These are phyloP conservation scores for Autographa gamma DNA, from an alignment of 2,888 invertebrate species.

Conservation along the genomic window DNA sequence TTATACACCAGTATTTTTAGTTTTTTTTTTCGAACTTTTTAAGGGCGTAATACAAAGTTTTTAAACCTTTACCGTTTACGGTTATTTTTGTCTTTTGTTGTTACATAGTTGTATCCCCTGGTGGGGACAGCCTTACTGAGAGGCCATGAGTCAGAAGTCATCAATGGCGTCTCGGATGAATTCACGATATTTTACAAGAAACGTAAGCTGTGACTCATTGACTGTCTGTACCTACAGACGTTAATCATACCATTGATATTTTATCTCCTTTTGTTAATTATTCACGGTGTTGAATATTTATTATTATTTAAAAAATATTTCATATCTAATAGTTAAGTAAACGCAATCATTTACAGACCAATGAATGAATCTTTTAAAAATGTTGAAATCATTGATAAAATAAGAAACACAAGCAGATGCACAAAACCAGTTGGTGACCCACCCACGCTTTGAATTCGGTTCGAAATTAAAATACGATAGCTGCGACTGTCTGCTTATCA, in stretches of 20 bases:
- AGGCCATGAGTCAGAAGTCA: slow-evolving; percentile 57
- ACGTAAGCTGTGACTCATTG: slow-evolving; percentile 61
- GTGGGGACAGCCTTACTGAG: slow-evolving; percentile 45
- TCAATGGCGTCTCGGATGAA: slow-evolving; percentile 62
- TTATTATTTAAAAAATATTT: background rate
- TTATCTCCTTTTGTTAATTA: slow-evolving; percentile 31
- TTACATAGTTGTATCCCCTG: slow-evolving; percentile 11
- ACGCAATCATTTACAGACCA: too few relatives aligned
- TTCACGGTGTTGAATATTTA: slow-evolving; percentile 14
- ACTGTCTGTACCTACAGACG: slow-evolving; percentile 49
- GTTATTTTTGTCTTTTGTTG: background rate
- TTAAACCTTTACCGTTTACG: background rate
- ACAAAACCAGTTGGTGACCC: background rate
- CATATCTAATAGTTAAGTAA: too few relatives aligned
- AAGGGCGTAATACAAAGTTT: too few relatives aligned
- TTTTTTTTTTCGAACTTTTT: too few relatives aligned
- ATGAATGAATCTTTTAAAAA: too few relatives aligned
- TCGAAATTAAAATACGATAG: background rate
- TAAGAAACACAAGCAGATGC: background rate
- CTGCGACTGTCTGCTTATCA: background rate
- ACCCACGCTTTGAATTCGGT: background rate
- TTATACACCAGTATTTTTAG: too few relatives aligned
- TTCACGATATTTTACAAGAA: slow-evolving; percentile 66
- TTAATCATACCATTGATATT: slow-evolving; percentile 53
- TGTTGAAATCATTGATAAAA: too few relatives aligned